Evolutionary conservation across 2,113 vertebrate genomes (phyloP).

Genomic region (Crotalus viridis): DNA sequence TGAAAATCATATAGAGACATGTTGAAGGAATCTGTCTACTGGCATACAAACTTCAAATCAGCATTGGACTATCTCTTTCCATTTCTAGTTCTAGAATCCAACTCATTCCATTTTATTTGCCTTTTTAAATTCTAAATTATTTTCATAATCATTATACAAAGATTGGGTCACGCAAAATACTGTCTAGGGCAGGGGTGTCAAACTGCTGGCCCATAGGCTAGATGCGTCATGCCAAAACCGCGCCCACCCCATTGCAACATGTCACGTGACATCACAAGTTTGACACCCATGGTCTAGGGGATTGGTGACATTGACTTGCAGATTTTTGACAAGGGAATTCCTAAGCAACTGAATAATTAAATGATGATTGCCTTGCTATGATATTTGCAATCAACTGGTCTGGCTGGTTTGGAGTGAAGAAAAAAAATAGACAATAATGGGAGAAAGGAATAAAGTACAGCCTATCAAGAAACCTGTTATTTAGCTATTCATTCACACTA

Average conservation of each 20-base stretch:
- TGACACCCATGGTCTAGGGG: not conserved
- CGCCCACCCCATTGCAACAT: no score
- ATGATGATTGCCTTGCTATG: not conserved
- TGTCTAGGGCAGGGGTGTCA: not conserved
- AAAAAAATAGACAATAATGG: slow-evolving; percentile 45
- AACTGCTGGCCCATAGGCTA: no score
- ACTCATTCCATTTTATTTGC: not conserved
- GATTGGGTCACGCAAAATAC: not conserved
- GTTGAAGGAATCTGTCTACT: not conserved
- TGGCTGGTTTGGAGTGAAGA: slow-evolving; percentile 46
- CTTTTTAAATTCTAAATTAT: not conserved
- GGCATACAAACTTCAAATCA: not conserved
- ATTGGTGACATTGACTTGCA: not conserved
- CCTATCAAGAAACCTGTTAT: slow-evolving; percentile 72
- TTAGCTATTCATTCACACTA: slow-evolving; percentile 75
- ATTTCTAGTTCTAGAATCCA: not conserved
- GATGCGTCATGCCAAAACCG: no score
- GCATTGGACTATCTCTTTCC: not conserved
- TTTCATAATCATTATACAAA: not conserved
- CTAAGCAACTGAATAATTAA: not conserved
- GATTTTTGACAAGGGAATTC: not conserved
- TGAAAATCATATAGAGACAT: not conserved
- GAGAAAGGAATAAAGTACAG: slow-evolving; percentile 56
- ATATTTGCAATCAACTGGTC: not conserved
- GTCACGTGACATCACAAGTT: no score